phyloP scores from a whole-genome alignment of 1,140 invertebrate species.

The Tribolium castaneum region DNA sequence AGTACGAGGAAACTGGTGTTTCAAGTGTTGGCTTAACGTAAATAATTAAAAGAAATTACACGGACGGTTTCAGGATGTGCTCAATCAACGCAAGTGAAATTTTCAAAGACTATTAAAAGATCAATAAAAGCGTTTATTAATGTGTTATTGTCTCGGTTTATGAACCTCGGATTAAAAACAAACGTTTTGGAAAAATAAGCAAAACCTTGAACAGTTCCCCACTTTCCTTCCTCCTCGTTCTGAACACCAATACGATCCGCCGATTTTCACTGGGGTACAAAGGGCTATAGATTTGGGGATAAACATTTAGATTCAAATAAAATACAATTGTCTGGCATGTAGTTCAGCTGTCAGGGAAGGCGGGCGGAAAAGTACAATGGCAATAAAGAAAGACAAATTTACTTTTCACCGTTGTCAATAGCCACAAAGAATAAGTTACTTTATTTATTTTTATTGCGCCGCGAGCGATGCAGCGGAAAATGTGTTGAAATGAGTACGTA shows the following conservation, averaged over 20 bases:
- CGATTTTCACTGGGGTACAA: neutral
- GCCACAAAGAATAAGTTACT: neutral
- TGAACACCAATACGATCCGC: too few relatives aligned
- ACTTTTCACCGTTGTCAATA: neutral
- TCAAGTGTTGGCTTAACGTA: neutral
- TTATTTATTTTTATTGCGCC: neutral
- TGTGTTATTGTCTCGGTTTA: neutral
- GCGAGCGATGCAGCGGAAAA: neutral
- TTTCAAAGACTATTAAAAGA: neutral
- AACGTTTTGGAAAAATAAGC: neutral
- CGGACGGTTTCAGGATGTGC: neutral
- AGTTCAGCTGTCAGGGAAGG: neutral
- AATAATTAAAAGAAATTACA: neutral
- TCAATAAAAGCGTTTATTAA: neutral
- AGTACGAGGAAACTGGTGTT: neutral
- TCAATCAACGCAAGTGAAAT: neutral
- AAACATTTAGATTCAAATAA: neutral
- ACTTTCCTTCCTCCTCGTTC: too few relatives aligned
- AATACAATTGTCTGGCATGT: neutral
- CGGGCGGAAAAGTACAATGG: neutral
- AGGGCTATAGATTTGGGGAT: neutral
- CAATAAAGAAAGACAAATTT: neutral
- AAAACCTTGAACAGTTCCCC: neutral
- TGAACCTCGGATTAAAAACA: neutral
- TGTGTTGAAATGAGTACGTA: neutral